phyloP scores from a whole-genome alignment of 1,140 invertebrate species.

The Oryzaephilus surinamensis region DNA sequence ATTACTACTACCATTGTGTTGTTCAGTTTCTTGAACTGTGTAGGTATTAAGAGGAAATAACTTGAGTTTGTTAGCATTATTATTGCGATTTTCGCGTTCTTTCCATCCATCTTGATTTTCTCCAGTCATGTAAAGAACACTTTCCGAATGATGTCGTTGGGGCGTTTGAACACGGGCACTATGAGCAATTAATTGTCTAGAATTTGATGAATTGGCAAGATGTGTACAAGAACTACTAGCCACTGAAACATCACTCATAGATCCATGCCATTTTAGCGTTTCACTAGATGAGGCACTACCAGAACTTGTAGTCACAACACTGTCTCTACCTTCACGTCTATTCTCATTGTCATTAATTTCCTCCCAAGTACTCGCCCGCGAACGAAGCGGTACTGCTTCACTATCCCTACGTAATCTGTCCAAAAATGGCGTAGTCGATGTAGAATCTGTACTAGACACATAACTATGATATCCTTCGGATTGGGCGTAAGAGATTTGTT shows the following conservation, averaged over 20 bases:
- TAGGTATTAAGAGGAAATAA: slow-evolving; percentile 49
- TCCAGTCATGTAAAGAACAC: slow-evolving; percentile 56
- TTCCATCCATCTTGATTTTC: slow-evolving; percentile 25
- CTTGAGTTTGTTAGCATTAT: slow-evolving; percentile 39
- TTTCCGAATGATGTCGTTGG: slow-evolving; percentile 70
- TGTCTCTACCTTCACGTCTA: slow-evolving; percentile 46
- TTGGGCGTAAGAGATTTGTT: slow-evolving; percentile 66
- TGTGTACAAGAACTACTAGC: slow-evolving; percentile 40
- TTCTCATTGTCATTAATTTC: slow-evolving; percentile 37
- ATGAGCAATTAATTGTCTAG: slow-evolving; percentile 61
- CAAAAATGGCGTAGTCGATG: slow-evolving; percentile 67
- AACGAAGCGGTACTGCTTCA: slow-evolving; percentile 43
- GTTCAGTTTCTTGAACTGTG: slow-evolving; percentile 39
- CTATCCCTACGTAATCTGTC: slow-evolving; percentile 54
- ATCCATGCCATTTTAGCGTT: slow-evolving; percentile 73
- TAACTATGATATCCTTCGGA: slow-evolving; percentile 75
- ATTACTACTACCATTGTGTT: slow-evolving; percentile 9
- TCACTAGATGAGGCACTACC: slow-evolving; percentile 67
- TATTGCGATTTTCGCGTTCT: slow-evolving; percentile 33
- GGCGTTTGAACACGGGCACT: slow-evolving; percentile 70
- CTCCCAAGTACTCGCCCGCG: slow-evolving; percentile 42
- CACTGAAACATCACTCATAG: slow-evolving; percentile 64
- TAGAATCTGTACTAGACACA: slow-evolving; percentile 68
- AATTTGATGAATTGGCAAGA: slow-evolving; percentile 21
- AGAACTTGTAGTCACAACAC: slow-evolving; percentile 55